Evolutionary conservation across 2,888 invertebrate species (phyloP).

Genomic region (Drosophila kanekoi): DNA sequence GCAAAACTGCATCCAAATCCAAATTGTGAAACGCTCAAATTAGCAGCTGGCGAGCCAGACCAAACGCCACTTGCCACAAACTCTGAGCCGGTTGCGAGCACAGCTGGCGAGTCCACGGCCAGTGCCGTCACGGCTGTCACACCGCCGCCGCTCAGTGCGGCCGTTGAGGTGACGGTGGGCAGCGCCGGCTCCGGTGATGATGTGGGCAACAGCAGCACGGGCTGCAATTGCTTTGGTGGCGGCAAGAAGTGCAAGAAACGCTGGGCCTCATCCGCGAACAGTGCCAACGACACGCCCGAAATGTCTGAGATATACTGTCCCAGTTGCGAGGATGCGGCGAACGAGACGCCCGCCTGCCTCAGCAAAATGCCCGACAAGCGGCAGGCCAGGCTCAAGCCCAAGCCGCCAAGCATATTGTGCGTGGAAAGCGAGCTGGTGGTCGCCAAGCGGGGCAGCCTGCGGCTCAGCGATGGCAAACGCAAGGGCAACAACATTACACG

Average conservation of each 20-base stretch:
- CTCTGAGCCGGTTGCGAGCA: conserved; percentile 4
- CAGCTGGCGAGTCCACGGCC: conserved; percentile 6
- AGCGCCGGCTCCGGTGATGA: conserved; percentile 1
- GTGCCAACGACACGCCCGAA: conserved; percentile 82
- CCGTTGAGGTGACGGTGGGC: conserved; percentile 60
- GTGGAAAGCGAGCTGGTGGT: conserved; percentile 84
- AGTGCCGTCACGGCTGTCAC: conserved; percentile 57
- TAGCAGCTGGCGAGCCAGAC: conserved; percentile 43
- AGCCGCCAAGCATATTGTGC: conserved; percentile 82
- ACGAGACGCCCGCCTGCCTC: conserved; percentile 86
- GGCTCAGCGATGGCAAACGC: conserved; percentile 57
- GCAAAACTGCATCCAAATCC: conserved; percentile 83
- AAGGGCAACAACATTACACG: conserved; percentile 64
- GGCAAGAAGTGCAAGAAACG: conserved; percentile 83
- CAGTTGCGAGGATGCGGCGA: conserved; percentile 83
- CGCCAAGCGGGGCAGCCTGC: conserved; percentile 67
- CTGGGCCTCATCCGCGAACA: conserved; percentile 70
- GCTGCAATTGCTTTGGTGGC: conserved; percentile 84
- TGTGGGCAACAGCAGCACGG: conserved; percentile 65
- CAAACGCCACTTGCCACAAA: conserved; percentile 28
- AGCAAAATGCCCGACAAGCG: conserved; percentile 84
- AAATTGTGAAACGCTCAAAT: conserved; percentile 72
- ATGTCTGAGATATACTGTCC: conserved; percentile 88
- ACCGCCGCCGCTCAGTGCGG: conserved; percentile 56
- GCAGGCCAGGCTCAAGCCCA: conserved; percentile 75